Conservation (phyloP, 53 echinoderm and acorn worm species). For the Hippasteria phrygiana region DNA sequence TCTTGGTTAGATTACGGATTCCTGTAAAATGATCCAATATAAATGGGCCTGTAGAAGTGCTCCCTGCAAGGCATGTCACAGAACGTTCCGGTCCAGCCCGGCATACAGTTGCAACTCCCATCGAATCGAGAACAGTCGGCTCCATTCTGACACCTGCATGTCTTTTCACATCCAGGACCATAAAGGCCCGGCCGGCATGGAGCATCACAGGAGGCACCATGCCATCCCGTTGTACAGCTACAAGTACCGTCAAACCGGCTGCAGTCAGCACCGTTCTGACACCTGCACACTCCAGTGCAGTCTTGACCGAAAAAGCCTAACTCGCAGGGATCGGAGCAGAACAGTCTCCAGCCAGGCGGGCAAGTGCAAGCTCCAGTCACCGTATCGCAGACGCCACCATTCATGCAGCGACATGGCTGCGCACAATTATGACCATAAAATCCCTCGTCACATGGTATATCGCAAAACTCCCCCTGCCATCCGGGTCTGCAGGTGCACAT, state of each 20-base stretch:
- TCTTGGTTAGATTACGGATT: no score
- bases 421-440: conserved; percentile 82
- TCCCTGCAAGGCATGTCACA: conserved; percentile 47
- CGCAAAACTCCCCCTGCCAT: conserved; percentile 79
- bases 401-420: conserved; percentile 75
- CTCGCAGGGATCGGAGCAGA: conserved; percentile 83
- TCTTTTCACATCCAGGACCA: conserved; percentile 65
- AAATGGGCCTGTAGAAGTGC: conserved; percentile 54
- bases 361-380: conserved; percentile 89
- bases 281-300: conserved; percentile 81
- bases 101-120: conserved; percentile 67
- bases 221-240: conserved; percentile 82
- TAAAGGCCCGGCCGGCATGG: conserved; percentile 66
- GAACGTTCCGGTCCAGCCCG: conserved; percentile 50
- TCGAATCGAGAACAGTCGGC: conserved; percentile 84
- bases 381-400: conserved; percentile 87
- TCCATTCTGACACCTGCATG: conserved; percentile 73
- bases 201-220: conserved; percentile 76
- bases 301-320: conserved; percentile 87
- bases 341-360: conserved; percentile 84
- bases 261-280: conserved; percentile 81
- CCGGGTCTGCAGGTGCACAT: conserved; percentile 84
- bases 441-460: conserved; percentile 76
- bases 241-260: conserved; percentile 82
- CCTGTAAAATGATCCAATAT: no score